phyloP scores from a whole-genome alignment of 2,797 vertebrate species.

The Sebastes ruberrimus region DNA sequence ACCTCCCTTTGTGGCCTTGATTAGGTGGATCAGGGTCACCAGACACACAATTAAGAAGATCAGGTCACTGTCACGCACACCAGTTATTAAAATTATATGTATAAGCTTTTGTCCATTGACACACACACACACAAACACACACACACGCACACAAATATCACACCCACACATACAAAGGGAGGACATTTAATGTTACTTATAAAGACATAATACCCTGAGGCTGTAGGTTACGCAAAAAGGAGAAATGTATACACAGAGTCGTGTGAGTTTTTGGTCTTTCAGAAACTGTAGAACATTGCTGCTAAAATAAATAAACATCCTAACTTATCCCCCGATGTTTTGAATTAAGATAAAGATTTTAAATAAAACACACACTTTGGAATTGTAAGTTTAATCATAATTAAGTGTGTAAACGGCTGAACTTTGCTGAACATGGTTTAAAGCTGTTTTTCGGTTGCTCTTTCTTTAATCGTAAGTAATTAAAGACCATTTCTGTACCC shows the following conservation, averaged over 20 bases:
- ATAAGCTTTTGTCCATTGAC: constrained; percentile 1
- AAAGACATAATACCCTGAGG: constrained; percentile 39
- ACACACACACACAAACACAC: not conserved
- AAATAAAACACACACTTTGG: not conserved
- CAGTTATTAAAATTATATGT: constrained; percentile 3
- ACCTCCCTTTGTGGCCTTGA: constrained; percentile 12
- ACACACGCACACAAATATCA: not conserved
- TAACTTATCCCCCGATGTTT: not conserved
- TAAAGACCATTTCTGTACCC: constrained; percentile 9
- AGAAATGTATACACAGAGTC: not conserved
- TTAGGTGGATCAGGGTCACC: constrained; percentile 58
- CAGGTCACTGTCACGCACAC: constrained; percentile 29
- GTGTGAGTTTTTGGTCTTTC: not conserved
- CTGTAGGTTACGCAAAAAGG: constrained; percentile 8
- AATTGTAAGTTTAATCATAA: constrained; percentile 39
- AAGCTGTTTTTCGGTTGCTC: constrained; percentile 21
- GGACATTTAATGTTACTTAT: not conserved
- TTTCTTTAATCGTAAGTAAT: constrained; percentile 29
- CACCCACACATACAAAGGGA: not conserved
- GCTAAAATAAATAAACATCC: not conserved
- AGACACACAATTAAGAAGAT: constrained; percentile 58
- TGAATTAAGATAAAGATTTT: not conserved
- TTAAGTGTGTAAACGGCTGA: constrained; percentile 1
- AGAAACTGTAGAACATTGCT: not conserved
- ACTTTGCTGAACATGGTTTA: not conserved